Base-by-base conservation (phyloP, 2,888 invertebrate genomes). In the Dexiosoma caninum region DNA sequence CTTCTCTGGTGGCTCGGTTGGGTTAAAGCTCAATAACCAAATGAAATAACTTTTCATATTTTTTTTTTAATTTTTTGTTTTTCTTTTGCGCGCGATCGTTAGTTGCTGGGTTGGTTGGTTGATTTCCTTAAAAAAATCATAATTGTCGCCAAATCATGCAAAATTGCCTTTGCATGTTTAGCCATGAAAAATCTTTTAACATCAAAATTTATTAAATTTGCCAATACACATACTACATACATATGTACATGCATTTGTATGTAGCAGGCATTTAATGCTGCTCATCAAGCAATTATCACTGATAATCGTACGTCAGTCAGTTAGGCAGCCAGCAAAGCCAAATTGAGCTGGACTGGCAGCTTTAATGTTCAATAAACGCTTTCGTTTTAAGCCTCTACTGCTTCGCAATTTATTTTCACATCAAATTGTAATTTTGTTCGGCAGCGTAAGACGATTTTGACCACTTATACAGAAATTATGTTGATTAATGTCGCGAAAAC, bases 381-480 rank as follows among this genome's bases (percentile, higher is more conserved):
- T 78, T 72, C 64, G 71, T 60, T 72, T 78, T 78, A 35, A 40
- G 21, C 40, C 30, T 66, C 44, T 59, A 69, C 53, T 62, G 72
- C 72, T 64, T 74, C 78, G 88, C 89, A 89, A 88, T 89, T 89
- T 89, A 89, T 89, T 89, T 89, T 86, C 88, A 86, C 89, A 89
- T 89, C 89, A 89, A 89, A 89, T 88, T 88, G 90, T 87, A 87
- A 89, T 89, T 86, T 85, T 82, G 86, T 84, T 83, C 84, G 84
- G 76, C 76, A 78, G 82, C 78, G 82, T 84, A 84, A 83, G 84
- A 77, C 86, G 84, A 87, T 82, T 85, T 84, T 83, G 83, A 84
- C 84, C 88, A 87, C 88, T 89, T 88, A 88, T 87, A 85, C 88
- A 88, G 89, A 88, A 88, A 89, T 88, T 88, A 88, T 87, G 85